Percentiles rank a stretch among this genome's conserved stretches.
Evolutionary conservation across 2,888 invertebrate genomes (phyloP).

Genomic region (Nasonia oneida): DNA sequence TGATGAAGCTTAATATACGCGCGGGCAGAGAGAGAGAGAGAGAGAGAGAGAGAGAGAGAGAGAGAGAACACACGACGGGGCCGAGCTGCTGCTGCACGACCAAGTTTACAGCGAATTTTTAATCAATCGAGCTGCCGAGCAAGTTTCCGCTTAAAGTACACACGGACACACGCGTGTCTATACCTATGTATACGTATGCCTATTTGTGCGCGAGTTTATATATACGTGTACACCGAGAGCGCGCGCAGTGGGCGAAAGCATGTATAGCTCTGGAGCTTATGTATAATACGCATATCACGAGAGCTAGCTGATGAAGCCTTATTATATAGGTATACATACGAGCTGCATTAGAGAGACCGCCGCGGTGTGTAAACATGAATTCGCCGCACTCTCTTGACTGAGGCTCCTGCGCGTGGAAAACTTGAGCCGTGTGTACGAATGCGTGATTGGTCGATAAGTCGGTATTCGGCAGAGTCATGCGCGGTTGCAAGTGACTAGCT

Average conservation of each 20-base stretch:
- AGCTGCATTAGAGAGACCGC: background rate
- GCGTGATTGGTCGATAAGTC: background rate
- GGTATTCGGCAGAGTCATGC: no score
- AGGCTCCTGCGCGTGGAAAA: background rate
- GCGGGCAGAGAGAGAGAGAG: no score
- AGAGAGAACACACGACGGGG: background rate
- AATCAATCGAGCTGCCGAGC: background rate
- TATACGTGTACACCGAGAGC: background rate
- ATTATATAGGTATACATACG: background rate
- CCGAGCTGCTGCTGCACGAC: background rate
- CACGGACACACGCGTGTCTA: background rate
- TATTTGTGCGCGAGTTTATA: background rate
- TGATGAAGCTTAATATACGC: background rate
- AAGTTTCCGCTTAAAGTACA: background rate
- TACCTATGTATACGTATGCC: no score
- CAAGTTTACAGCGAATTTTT: slow-evolving; percentile 10
- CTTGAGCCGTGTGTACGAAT: background rate
- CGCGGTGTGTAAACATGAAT: background rate
- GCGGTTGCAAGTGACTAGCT: no score
- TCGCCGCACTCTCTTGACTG: background rate
- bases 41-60: no score
- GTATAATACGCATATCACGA: background rate
- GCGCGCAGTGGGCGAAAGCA: background rate
- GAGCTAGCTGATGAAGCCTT: background rate
- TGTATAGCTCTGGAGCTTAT: background rate